Percentiles rank a stretch among this genome's conserved stretches.
These are phyloP conservation scores for Podotricha telesiphe DNA, from an alignment of 2,888 invertebrate genomes.

Conservation along the genomic window DNA sequence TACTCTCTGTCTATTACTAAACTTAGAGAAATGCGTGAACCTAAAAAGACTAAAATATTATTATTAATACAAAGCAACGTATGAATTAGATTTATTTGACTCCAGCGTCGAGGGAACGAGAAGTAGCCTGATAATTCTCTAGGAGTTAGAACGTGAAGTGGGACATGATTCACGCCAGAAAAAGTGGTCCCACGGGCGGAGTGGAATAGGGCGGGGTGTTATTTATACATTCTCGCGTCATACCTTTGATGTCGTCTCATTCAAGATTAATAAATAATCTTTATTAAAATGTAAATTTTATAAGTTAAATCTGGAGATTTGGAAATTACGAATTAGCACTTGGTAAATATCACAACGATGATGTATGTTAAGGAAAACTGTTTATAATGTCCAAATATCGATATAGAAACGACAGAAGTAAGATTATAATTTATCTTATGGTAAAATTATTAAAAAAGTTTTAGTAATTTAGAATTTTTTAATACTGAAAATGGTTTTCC, in stretches of 20 bases:
- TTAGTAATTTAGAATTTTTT: too few species aligned
- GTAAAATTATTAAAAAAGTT: too few species aligned
- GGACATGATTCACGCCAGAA: constrained; percentile 32
- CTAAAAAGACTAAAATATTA: constrained; percentile 18
- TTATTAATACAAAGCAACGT: constrained; percentile 33
- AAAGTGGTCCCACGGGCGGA: constrained; percentile 17
- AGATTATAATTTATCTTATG: too few species aligned
- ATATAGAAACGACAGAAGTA: too few species aligned
- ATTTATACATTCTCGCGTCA: constrained; percentile 22
- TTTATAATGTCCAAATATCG: too few species aligned
- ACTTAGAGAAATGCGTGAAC: too few species aligned
- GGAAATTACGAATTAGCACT: not conserved
- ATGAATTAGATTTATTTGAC: constrained; percentile 39
- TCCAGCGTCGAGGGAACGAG: constrained; percentile 36
- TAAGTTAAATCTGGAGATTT: constrained; percentile 4
- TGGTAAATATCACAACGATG: not conserved
- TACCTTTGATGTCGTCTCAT: constrained; percentile 9
- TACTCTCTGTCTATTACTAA: too few species aligned
- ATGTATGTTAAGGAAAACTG: not conserved
- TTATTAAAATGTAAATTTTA: constrained; percentile 9
- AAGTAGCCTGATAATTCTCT: constrained; percentile 40
- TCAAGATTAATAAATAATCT: constrained; percentile 9
- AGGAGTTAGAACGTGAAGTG: constrained; percentile 34
- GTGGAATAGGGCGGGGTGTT: not conserved
- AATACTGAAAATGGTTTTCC: too few species aligned